Evolutionary conservation across 1,140 invertebrate species (phyloP), one percentile per base, ranked within the genome.

Genomic region (Trichoplusia ni): DNA sequence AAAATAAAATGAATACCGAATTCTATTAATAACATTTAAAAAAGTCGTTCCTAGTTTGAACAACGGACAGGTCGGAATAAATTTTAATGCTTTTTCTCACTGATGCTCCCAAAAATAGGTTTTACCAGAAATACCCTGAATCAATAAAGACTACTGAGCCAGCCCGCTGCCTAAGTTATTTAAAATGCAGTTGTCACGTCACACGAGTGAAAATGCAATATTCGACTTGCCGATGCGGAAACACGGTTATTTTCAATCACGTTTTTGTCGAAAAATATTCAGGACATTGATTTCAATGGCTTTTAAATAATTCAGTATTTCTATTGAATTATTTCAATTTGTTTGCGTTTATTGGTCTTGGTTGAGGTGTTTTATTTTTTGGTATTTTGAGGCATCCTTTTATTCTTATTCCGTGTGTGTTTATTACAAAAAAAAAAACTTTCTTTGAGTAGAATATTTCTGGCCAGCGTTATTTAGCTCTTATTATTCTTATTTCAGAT

Each of bases 181-280:
- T 86, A 86, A 86, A 81, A 89, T 86, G 81, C 84, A 82, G 81
- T 86, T 81, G 82, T 81, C 82, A 86, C 79, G 75, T 89, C 85
- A 88, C 81, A 65, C 77, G 67, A 78, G 73, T 69, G 79, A 78
- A 86, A 85, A 89, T 89, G 78, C 81, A 86, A 89, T 86, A 89
- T 89, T 84, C 84, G 82, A 81, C 78, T 83, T 80, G 79, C 73
- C 69, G 78, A 81, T 73, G 79, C 76, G 80, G 77, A 86, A 85
- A 81, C 82, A 75, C 66, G 71, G 77, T 82, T 85, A 84, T 85
- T 79, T 88, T 80, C 82, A 85, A 75, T 75, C 44, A 59, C 23
- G 40, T 73, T 75, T 77, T 75, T 77, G 67, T 69, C 63, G 38
- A 18, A 37, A n/a, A 66, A 65, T 67, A 62, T 62, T 69, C 68